phyloP scores from a whole-genome alignment of 2,113 vertebrate species.

The Periophthalmus modestus region DNA sequence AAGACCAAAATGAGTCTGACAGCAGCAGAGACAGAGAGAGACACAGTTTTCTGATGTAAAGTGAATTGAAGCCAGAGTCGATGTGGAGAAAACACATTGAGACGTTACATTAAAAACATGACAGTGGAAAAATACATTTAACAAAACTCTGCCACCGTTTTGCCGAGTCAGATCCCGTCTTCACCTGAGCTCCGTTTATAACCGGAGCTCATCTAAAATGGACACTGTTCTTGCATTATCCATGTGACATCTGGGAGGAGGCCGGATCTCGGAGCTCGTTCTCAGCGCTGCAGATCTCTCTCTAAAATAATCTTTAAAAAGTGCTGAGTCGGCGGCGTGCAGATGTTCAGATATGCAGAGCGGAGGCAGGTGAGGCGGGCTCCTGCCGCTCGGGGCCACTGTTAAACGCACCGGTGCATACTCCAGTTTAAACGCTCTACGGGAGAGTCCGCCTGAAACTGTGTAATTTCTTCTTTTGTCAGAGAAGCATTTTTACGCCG shows the following conservation, averaged over 20 bases:
- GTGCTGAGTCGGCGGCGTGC: slow-evolving; percentile 16
- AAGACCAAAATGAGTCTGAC: no score
- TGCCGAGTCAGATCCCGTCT: neutral
- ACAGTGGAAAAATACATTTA: neutral
- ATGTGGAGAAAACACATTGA: no score
- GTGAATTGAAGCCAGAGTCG: no score
- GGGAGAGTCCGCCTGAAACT: slow-evolving; percentile 3
- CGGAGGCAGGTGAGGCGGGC: neutral
- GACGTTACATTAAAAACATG: neutral
- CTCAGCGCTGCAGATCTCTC: neutral
- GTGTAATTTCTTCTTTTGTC: slow-evolving; percentile 10
- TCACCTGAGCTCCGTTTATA: neutral
- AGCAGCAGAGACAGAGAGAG: no score
- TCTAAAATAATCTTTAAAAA: slow-evolving; percentile 10
- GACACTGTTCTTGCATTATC: neutral
- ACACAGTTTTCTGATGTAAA: no score
- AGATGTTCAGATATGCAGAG: slow-evolving; percentile 10
- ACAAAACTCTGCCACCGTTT: neutral
- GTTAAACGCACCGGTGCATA: slow-evolving; percentile 12
- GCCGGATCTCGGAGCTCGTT: neutral
- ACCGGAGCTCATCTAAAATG: neutral
- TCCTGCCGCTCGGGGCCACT: slow-evolving; percentile 9
- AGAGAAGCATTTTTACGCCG: neutral
- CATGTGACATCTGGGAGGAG: neutral
- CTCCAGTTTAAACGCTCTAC: neutral